Conservation (phyloP, 2,888 invertebrate species). For the Napeogenes inachia region DNA sequence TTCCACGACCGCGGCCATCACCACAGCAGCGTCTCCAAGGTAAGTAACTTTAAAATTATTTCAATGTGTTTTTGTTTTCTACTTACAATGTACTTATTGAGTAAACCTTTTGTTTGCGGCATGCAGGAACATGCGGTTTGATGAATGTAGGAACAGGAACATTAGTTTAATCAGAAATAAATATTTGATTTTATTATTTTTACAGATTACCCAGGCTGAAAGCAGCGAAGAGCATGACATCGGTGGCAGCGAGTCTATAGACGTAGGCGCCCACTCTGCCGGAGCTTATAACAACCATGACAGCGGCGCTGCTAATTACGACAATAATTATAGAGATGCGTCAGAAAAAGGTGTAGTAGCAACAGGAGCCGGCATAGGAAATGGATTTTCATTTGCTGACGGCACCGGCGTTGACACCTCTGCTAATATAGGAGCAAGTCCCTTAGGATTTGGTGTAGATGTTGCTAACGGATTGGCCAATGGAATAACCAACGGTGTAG, state of each 20-base stretch:
- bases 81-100: neutral
- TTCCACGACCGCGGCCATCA: conserved; percentile 16
- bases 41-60: neutral
- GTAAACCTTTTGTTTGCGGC: too few species aligned
- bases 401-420: neutral
- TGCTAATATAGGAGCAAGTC: neutral
- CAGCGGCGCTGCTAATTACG: neutral
- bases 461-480: neutral
- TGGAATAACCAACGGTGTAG: too few species aligned
- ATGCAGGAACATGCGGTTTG: too few species aligned
- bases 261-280: neutral
- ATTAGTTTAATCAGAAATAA: too few species aligned
- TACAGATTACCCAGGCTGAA: neutral
- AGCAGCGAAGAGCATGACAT: neutral
- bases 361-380: neutral
- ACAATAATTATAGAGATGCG: too few species aligned
- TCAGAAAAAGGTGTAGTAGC: too few species aligned
- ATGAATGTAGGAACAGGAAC: too few species aligned
- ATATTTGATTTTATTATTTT: too few species aligned
- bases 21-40: conserved; percentile 12
- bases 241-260: neutral
- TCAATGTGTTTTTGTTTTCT: neutral
- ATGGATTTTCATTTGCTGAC: neutral
- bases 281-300: neutral
- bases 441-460: neutral